These are phyloP conservation scores for Acrossocheilus fasciatus DNA, from an alignment of 2,797 vertebrate species.

Conservation along the genomic window DNA sequence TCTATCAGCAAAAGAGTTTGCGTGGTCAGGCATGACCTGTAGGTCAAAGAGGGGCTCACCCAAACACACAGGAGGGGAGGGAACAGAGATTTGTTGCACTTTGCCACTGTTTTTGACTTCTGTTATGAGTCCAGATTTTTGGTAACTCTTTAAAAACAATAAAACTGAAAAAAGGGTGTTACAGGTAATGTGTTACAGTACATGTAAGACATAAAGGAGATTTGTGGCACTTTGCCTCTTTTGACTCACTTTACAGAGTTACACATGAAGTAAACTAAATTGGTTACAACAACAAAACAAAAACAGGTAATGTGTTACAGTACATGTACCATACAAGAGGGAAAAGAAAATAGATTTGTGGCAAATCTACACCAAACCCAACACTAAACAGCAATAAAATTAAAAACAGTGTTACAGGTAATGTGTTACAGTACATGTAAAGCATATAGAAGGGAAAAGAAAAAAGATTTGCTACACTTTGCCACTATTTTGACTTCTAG, in stretches of 20 bases:
- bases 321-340: background rate
- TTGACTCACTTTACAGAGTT: too few species aligned
- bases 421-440: background rate
- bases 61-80: conserved; percentile 15
- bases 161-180: background rate
- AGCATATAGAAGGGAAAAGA: background rate
- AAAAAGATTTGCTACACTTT: background rate
- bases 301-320: background rate
- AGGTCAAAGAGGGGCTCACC: conserved; percentile 37
- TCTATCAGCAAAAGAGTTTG: conserved; percentile 51
- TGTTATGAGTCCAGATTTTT: conserved; percentile 13
- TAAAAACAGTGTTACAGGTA: too few species aligned
- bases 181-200: background rate
- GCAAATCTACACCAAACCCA: too few species aligned
- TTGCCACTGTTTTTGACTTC: conserved; percentile 22
- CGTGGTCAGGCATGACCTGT: conserved; percentile 46
- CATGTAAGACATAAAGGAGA: too few species aligned
- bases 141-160: background rate
- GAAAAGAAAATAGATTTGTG: background rate
- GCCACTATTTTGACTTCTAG: background rate
- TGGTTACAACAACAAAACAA: too few species aligned
- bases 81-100: conserved; percentile 27
- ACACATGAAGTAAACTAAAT: background rate
- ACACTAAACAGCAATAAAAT: too few species aligned
- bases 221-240: background rate